phyloP scores from a whole-genome alignment of 2,113 vertebrate species.

The Prunella fulvescens region DNA sequence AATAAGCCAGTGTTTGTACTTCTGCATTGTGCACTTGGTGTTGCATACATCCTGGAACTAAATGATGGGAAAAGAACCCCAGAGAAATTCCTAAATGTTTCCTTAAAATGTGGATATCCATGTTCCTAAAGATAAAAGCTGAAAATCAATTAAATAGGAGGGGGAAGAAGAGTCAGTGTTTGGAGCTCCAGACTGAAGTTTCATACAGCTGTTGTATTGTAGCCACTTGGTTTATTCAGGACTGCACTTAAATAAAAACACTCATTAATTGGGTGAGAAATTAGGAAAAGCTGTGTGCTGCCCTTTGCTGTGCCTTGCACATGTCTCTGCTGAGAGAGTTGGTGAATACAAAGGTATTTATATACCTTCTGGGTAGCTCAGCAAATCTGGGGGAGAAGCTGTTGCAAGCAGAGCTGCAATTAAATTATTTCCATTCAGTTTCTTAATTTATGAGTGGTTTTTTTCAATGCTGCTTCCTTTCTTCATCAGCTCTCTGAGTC shows the following conservation, averaged over 20 bases:
- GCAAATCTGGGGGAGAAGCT: not conserved
- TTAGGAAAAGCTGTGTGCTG: not conserved
- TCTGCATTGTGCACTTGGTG: fast-evolving
- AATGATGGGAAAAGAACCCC: not conserved
- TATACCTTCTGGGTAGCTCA: not conserved
- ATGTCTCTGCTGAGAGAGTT: not conserved
- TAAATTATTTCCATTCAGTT: not conserved
- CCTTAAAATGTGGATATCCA: not conserved
- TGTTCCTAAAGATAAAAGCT: not conserved
- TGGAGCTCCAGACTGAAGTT: not conserved
- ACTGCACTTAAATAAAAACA: not conserved
- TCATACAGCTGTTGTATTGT: fast-evolving
- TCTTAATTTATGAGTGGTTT: not conserved
- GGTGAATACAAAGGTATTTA: not conserved
- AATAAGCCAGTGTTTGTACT: not conserved
- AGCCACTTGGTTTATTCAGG: not conserved
- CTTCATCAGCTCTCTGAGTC: not conserved
- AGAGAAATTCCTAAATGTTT: not conserved
- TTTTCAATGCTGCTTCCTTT: not conserved
- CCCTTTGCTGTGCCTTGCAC: not conserved
- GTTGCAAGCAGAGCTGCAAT: not conserved
- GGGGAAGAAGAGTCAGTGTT: not conserved
- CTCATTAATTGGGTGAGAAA: not conserved
- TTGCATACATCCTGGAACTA: not conserved
- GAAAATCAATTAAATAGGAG: fast-evolving